These are phyloP conservation scores for Drosophila nebulosa DNA, from an alignment of 1,140 invertebrate species.

Conservation along the genomic window DNA sequence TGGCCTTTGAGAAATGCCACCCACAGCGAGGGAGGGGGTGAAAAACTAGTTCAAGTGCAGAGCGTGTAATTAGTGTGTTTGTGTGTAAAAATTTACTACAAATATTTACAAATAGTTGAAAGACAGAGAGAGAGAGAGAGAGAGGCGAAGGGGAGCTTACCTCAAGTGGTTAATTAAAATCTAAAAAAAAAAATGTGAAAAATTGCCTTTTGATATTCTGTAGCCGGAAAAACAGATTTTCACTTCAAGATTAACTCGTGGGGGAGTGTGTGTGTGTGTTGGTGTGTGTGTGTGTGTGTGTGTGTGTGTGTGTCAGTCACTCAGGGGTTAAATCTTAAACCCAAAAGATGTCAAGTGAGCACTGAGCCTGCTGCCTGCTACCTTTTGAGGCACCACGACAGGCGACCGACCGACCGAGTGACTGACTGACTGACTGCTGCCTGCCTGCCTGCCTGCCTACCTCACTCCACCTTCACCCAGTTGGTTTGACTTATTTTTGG, in stretches of 20 bases:
- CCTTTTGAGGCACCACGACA: neutral
- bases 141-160: neutral
- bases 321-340: conserved; percentile 1
- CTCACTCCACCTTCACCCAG: neutral
- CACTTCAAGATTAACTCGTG: conserved; percentile 5
- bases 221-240: conserved; percentile 7
- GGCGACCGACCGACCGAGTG: neutral
- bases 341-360: conserved; percentile 11
- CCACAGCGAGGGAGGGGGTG: neutral
- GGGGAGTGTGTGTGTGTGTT: neutral
- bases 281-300: neutral
- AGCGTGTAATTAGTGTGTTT: conserved; percentile 1
- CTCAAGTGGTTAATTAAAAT: conserved; percentile 12
- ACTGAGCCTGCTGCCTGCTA: neutral
- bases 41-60: conserved; percentile 9
- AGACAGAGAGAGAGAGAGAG: neutral
- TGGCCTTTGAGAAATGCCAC: neutral
- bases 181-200: neutral
- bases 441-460: too few species aligned
- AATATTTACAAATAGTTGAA: conserved; percentile 7
- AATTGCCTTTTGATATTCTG: conserved; percentile 6
- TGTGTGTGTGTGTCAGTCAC: neutral
- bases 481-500: conserved; percentile 1
- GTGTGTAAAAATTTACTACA: conserved; percentile 4
- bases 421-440: neutral